phyloP scores from a whole-genome alignment of 1,140 invertebrate species.

The Drosophila erecta region DNA sequence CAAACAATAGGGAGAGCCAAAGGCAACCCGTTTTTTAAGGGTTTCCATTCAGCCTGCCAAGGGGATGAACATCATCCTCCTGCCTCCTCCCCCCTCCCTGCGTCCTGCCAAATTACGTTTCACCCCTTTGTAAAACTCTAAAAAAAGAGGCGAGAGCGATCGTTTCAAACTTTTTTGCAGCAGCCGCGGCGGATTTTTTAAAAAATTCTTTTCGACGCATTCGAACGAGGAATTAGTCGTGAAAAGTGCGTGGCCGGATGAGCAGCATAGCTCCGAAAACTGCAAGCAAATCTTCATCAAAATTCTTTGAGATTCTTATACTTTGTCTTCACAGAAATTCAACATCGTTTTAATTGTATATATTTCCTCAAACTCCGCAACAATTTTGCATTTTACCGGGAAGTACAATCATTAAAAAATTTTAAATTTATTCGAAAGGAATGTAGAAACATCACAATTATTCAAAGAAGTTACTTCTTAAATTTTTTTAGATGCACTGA shows the following conservation, averaged over 20 bases:
- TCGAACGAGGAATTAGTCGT: conserved; percentile 65
- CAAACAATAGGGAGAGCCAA: conserved; percentile 62
- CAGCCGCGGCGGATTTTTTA: conserved; percentile 49
- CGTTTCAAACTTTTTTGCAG: conserved; percentile 62
- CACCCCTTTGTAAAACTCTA: conserved; percentile 73
- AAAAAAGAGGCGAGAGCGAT: conserved; percentile 68
- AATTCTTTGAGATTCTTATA: not conserved
- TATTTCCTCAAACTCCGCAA: not conserved
- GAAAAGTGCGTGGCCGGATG: conserved; percentile 65
- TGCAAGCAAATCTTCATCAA: conserved; percentile 7
- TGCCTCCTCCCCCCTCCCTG: conserved; percentile 16
- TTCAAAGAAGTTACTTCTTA: not conserved
- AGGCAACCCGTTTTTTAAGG: conserved; percentile 63
- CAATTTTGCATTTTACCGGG: not conserved
- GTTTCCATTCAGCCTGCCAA: conserved; percentile 46
- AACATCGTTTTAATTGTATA: not conserved
- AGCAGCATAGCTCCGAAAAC: conserved; percentile 49
- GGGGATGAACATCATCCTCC: conserved; percentile 64
- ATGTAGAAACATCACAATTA: not conserved
- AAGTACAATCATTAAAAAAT: not conserved
- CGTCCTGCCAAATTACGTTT: conserved; percentile 63
- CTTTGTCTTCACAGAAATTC: not conserved
- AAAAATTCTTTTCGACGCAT: conserved; percentile 55
- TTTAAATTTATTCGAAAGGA: not conserved
- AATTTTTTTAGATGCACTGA: not conserved